Conservation (phyloP, 2,113 vertebrate species). For the Balaenoptera acutorostrata region DNA sequence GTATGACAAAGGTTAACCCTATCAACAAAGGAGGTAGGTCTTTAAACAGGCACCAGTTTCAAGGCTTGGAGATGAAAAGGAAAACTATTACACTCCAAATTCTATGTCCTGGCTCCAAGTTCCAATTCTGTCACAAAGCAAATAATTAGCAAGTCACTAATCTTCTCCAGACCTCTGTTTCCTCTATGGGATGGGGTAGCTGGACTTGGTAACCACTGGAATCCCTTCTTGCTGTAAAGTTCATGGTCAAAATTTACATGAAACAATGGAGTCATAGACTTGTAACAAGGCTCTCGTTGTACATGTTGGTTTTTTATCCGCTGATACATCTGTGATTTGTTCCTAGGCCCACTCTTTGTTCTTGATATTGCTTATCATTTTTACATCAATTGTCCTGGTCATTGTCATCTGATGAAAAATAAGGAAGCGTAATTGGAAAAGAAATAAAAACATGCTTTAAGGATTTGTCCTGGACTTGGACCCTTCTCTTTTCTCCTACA, state of each 20-base stretch:
- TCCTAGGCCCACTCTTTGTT: conserved; percentile 20
- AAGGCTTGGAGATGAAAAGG: not conserved
- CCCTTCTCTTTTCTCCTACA: not conserved
- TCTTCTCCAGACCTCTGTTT: not conserved
- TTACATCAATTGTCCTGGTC: conserved; percentile 36
- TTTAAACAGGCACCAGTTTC: not conserved
- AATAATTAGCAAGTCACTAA: not conserved
- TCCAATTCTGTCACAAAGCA: not conserved
- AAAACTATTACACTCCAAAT: not conserved
- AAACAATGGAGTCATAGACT: not conserved
- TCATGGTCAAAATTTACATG: not conserved
- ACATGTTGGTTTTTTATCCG: not conserved
- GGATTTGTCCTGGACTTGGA: not conserved
- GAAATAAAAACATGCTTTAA: not conserved
- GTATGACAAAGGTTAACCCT: not conserved
- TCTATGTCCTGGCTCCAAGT: not conserved
- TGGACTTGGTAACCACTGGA: not conserved
- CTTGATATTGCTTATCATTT: conserved; percentile 22
- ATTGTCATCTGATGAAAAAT: conserved; percentile 41
- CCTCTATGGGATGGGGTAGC: not conserved
- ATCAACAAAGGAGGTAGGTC: not conserved
- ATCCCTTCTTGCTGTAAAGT: not conserved
- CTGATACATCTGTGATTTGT: conserved; percentile 24
- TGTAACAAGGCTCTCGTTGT: not conserved
- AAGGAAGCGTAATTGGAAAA: not conserved